Base-by-base conservation (phyloP, 2,888 invertebrate species). In the Drosophila cyrtoloma region DNA sequence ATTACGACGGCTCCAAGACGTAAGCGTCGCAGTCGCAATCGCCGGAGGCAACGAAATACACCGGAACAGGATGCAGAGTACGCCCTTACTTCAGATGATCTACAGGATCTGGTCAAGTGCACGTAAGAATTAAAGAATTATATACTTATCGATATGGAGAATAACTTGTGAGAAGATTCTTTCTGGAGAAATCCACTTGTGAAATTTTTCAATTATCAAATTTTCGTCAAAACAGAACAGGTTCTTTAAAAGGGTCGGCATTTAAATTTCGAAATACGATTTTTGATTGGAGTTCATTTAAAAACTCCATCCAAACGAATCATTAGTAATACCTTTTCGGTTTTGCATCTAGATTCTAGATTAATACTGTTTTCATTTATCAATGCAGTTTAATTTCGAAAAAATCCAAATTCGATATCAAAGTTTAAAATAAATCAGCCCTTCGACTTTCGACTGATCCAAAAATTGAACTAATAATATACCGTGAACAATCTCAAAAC, bases 31-130 rank as follows among this genome's bases (percentile, higher is more conserved):
- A 71, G 44, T 28, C 77, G 78, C 6, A 56, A 14, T 14, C 73
- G 75, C 14, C 51, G n/a, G 10, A 72, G 60, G 60, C 75, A 56
- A 22, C 47, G 64, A 2, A 60, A 32, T 28, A 12, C 58, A 6
- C 55, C 61, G 0, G 59, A 71, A 6, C 28, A 89, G 35, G 82
- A 86, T 65, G 77, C 91, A 1, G 91, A 92, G 56, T 90, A 92
- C 51, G 85, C 92, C 0, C 81, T 90, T 4, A 77, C 91, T 3
- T 80, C 90, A 14, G 81, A 91, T 39, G 93, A 93, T 35, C 90
- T 89, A 28, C 82, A 90, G 66, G 92, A 93, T 82, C 72, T 93
- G 60, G 90, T 93, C 33, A 92, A 93, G 69, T 93, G 93, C 93
- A 93, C 90, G 93, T 93, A 85, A 85, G 92, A 30, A 7, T 7